Base-by-base conservation (phyloP, 2,113 vertebrate genomes). In the Grantiella picta region DNA sequence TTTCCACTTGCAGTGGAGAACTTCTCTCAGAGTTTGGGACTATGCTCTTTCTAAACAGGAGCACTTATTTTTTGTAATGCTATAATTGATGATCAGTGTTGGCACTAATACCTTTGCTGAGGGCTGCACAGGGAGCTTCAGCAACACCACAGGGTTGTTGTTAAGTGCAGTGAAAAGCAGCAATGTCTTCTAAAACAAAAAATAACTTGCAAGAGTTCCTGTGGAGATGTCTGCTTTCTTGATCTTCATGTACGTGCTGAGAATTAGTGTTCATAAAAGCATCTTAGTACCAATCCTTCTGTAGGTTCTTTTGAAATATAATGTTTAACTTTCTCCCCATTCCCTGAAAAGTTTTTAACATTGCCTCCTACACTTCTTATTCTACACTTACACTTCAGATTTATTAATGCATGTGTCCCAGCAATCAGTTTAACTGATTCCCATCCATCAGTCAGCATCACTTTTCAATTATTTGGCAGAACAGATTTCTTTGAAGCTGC, bases 371-470 rank as follows among this genome's bases (percentile, higher is more conserved):
- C 91, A 29, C 28, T 23, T 75, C 69, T 85, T n/a, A n/a, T n/a
- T n/a, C n/a, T n/a, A n/a, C n/a, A n/a, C n/a, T n/a, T n/a, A n/a
- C n/a, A n/a, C n/a, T n/a, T n/a, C 63, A 86, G 82, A 94, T 93
- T 96, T 95, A 92, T 86, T 95, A 92, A 97, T 84, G 36, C 52
- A 70, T 19, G 44, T 82, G 82, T 91, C 87, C 42, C 65, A 96
- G 93, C 95, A 96, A 94, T 96, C 90, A 86, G 56, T 90, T 91
- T 90, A 95, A 96, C 78, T 84, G 87, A 93, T 92, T 96, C 54
- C n/a, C 38, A 73, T 79, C 87, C 80, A 90, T 90, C 85, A 77
- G 40, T 82, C 78, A 91, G 63, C 47, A 95, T 57, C 15, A 15
- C 15, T 70, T 42, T 90, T 54, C 31, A 61, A 18, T 82, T 73